Percentiles rank a stretch among this genome's conserved stretches.
These are phyloP conservation scores for Meleagris gallopavo DNA, from an alignment of 2,113 vertebrate species.

Conservation along the genomic window DNA sequence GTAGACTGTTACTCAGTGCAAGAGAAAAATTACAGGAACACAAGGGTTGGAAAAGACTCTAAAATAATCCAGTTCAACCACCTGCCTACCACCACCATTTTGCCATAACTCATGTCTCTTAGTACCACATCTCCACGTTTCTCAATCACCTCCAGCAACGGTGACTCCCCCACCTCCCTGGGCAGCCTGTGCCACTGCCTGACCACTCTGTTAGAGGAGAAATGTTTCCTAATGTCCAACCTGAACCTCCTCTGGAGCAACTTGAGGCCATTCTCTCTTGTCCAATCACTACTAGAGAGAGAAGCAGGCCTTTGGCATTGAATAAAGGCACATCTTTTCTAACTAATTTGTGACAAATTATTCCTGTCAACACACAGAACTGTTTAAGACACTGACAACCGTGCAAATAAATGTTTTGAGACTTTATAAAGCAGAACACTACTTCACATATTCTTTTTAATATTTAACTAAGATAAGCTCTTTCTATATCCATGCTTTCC, in stretches of 20 bases:
- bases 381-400: background rate
- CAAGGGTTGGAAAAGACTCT: no score
- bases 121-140: background rate
- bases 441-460: background rate
- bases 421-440: background rate
- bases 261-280: no score
- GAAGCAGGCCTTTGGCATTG: background rate
- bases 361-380: background rate
- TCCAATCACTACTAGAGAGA: background rate
- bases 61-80: background rate
- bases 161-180: background rate
- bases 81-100: background rate
- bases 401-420: background rate
- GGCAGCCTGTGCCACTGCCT: no score
- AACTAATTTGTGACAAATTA: background rate
- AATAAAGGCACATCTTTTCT: background rate
- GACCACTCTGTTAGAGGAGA: no score
- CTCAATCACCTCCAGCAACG: background rate
- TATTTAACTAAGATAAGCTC: background rate
- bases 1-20: background rate
- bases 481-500: background rate
- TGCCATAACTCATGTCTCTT: no score
- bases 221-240: no score
- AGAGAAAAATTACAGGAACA: background rate
- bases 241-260: no score